Percentiles rank a stretch among this genome's conserved stretches.
Conservation (phyloP, 2,113 vertebrate species). For the Passer domesticus region DNA sequence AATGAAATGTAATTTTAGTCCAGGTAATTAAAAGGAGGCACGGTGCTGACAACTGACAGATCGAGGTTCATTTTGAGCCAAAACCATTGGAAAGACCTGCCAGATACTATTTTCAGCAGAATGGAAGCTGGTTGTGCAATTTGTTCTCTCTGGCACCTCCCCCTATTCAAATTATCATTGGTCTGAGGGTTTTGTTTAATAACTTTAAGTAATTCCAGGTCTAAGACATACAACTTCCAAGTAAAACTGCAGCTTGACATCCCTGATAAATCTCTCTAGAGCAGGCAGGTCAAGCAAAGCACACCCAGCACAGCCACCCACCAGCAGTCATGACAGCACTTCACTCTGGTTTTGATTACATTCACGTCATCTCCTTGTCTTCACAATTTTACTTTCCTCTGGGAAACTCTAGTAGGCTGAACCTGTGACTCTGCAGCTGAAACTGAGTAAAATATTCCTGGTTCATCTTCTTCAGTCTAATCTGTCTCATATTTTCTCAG, state of each 20-base stretch:
- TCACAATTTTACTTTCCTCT: background rate
- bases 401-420: background rate
- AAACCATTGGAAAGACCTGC: conserved; percentile 21
- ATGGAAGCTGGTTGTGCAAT: conserved; percentile 36
- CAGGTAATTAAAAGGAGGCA: conserved; percentile 36
- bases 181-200: conserved; percentile 17
- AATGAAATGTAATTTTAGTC: conserved; percentile 31
- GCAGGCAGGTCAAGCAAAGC: background rate
- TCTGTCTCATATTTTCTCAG: conserved; percentile 2
- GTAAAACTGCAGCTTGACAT: background rate
- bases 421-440: background rate
- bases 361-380: background rate
- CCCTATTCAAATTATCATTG: background rate
- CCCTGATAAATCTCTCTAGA: background rate
- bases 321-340: background rate
- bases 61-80: background rate
- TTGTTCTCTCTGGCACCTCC: conserved; percentile 15
- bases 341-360: background rate
- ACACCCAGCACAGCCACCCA: background rate
- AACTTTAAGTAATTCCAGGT: conserved; percentile 11
- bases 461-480: background rate
- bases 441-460: conserved; percentile 31
- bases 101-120: conserved; percentile 45
- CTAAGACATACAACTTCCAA: background rate
- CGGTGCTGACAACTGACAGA: conserved; percentile 18